phyloP scores from a whole-genome alignment of 2,797 vertebrate species.

The Limosa lapponica region DNA sequence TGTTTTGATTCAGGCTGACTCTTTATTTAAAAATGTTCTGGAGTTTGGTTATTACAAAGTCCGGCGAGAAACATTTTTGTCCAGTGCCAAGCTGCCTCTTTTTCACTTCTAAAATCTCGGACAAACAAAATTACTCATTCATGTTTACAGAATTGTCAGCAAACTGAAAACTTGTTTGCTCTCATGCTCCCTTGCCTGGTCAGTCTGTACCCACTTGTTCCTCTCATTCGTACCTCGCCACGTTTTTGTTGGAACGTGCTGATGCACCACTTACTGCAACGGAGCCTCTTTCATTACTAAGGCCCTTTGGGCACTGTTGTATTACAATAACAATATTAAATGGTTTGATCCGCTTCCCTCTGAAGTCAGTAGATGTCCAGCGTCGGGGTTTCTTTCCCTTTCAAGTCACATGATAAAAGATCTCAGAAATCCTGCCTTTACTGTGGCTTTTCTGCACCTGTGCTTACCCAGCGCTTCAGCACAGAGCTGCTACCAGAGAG shows the following conservation, averaged over 20 bases:
- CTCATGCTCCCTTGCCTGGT: background rate
- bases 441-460: background rate
- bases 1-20: conserved; percentile 41
- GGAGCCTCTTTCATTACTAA: background rate
- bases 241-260: background rate
- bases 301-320: background rate
- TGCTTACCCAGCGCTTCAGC: background rate
- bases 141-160: background rate
- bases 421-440: background rate
- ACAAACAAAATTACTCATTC: background rate
- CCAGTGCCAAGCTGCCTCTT: conserved; percentile 19
- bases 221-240: background rate
- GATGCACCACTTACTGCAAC: background rate
- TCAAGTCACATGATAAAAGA: background rate
- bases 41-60: background rate
- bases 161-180: background rate
- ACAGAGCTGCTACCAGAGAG: background rate
- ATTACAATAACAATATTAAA: background rate
- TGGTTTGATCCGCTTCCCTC: background rate
- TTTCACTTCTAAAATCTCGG: background rate
- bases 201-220: background rate
- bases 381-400: background rate
- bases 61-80: background rate
- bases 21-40: conserved; percentile 29
- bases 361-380: background rate